Percentiles rank a stretch among this genome's conserved stretches.
These are phyloP conservation scores for Muntiacus muntjak DNA, from an alignment of 2,113 vertebrate genomes.

Conservation along the genomic window DNA sequence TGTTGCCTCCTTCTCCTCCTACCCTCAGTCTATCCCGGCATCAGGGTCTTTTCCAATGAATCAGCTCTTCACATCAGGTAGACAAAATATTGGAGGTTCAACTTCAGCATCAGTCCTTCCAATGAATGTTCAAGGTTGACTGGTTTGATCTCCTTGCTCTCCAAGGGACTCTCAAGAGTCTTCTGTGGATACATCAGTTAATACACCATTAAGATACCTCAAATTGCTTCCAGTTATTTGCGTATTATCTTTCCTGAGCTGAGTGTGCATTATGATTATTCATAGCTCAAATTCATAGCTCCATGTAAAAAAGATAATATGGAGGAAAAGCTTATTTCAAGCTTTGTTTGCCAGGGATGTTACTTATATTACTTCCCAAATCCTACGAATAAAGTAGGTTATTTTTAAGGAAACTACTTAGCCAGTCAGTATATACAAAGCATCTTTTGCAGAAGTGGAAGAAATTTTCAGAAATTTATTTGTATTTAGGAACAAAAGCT, in stretches of 20 bases:
- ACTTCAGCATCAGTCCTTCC: not conserved
- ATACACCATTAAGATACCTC: not conserved
- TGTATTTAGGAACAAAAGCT: not conserved
- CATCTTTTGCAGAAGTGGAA: not conserved
- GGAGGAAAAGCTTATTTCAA: constrained; percentile 25
- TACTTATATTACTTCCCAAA: not conserved
- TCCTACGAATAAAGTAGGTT: not conserved
- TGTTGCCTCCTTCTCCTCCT: not conserved
- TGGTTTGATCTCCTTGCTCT: not conserved
- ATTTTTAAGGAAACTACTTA: not conserved
- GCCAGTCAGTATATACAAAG: not conserved
- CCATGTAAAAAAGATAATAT: not conserved
- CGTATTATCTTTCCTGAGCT: constrained; percentile 27
- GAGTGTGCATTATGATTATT: not conserved
- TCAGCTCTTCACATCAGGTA: not conserved
- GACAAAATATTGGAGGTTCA: not conserved
- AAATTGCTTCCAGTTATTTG: not conserved
- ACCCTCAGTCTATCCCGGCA: not conserved
- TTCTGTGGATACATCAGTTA: not conserved
- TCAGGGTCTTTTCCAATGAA: not conserved
- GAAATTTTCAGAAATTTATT: constrained; percentile 1
- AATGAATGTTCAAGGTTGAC: not conserved
- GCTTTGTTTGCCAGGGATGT: constrained; percentile 24
- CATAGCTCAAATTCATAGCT: not conserved
- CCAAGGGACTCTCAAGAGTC: not conserved